Percentiles rank a stretch among this genome's conserved stretches.
These are phyloP conservation scores for Macrostomum lignano DNA, from an alignment of 1,140 invertebrate species.

Conservation along the genomic window DNA sequence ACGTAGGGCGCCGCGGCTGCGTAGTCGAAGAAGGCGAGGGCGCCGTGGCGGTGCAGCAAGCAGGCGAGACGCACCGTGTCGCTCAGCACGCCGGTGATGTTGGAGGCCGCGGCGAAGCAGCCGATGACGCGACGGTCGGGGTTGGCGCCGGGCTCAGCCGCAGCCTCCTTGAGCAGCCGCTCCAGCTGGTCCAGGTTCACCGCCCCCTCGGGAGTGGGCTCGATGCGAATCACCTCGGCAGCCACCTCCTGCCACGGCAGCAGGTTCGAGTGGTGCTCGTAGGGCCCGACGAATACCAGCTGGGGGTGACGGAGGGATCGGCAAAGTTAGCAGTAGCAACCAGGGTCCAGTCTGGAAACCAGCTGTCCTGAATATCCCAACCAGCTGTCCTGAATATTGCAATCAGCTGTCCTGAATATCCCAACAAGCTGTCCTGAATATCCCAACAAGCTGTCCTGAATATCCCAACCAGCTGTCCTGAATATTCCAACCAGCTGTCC, in stretches of 20 bases:
- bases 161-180: conserved; percentile 33
- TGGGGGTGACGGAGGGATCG: no score
- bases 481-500: no score
- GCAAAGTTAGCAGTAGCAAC: no score
- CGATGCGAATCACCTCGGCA: conserved; percentile 44
- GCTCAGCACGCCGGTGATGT: conserved; percentile 54
- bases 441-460: no score
- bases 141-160: not conserved
- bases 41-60: conserved; percentile 48
- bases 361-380: no score
- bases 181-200: conserved; percentile 47
- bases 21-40: conserved; percentile 58
- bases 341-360: no score
- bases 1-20: conserved; percentile 51
- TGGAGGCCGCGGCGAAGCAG: conserved; percentile 56
- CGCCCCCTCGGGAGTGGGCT: conserved; percentile 44
- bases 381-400: no score
- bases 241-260: conserved; percentile 51
- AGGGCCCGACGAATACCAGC: conserved; percentile 42
- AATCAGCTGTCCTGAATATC: no score
- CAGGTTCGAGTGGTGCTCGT: conserved; percentile 53
- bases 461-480: no score
- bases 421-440: no score
- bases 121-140: conserved; percentile 37
- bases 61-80: conserved; percentile 53